Base-by-base conservation (phyloP, 2,888 invertebrate genomes). In the Leptinotarsa peninsularis region DNA sequence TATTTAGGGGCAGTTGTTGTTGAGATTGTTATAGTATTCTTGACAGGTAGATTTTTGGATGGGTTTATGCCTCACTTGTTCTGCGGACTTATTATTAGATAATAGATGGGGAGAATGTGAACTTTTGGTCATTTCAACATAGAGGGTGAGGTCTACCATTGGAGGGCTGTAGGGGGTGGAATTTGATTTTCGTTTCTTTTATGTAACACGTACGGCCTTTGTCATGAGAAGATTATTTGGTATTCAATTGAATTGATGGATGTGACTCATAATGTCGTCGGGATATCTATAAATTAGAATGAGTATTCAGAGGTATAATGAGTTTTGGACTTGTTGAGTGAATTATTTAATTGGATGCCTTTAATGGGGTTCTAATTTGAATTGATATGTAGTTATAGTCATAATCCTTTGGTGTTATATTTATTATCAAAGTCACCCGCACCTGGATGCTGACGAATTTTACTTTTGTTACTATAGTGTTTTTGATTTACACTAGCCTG, bases 11-110 rank as follows among this genome's bases (percentile, higher is more conserved):
- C 81, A 81, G 82, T 84, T 84, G 84, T 82, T 83, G 79, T 82
- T 74, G 75, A 82, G 82, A 82, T 81, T 82, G 82, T 84, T 85
- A 84, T 84, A 83, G 79, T 83, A 82, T 83, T 84, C 82, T 81
- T 83, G 85, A 85, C 87, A 86, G 87, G 86, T 86, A 87, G 85
- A 81, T 81, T 78, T 81, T 78, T 76, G 80, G 80, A 82, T 82
- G 80, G 82, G 81, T 86, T 87, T 84, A 85, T 85, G 86, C 86
- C 84, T 86, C 87, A 87, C 87, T 87, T 87, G 87, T 83, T 85
- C 75, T 82, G 81, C 83, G 82, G 83, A 84, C 84, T 85, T 85
- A 86, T 86, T 85, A 87, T 85, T 84, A 85, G 86, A 87, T 87
- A 86, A 86, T 86, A 82, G 85, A 84, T 82, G 84, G 81, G 81